Evolutionary conservation across 2,113 vertebrate genomes (phyloP), one percentile per base, ranked within the genome.

Genomic region (Tretioscincus oriximinensis): DNA sequence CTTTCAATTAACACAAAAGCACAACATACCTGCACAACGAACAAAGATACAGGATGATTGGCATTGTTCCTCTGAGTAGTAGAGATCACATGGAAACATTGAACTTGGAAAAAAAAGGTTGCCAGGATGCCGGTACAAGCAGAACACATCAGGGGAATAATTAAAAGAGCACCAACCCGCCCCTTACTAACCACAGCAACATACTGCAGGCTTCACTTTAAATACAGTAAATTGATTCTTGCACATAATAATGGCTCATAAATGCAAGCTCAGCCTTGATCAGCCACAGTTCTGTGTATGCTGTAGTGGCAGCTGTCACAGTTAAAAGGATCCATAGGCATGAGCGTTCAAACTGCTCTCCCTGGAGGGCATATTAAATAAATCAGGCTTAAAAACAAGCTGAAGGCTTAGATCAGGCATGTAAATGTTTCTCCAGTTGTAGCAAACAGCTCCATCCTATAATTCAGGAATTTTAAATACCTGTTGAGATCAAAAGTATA

Each of bases 41-140:
- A 26, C 71, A 67, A 82, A 88, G 81, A 61, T 67, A 87, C 81
- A 84, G 51, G 80, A 85, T 63, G 84, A 77, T n/a, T 79, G 11
- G 71, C 47, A 74, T 77, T 79, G 80, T 29, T 88, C 73, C 88
- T 81, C 81, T 84, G 74, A 29, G 22, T 72, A 76, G 83, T 35
- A 69, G 66, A 10, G 81, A 86, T 87, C 91, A 90, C 86, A 81
- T 78, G 88, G 85, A 54, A 84, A 83, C 63, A 76, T n/a, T 68
- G 83, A 93, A 93, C 80, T 82, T 86, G 69, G 80, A 90, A 81
- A 74, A 80, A 84, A 78, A 88, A 90, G 77, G 51, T 9, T 84
- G 79, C 80, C 0, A 0, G 80, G 77, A 29, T 47, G 83, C 72
- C 1, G 4, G 77, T 41, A 81, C 41, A 84, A 88, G 84, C 85